Percentiles rank a stretch among this genome's conserved stretches.
Conservation (phyloP, 2,113 vertebrate species). For the Sialia sialis region DNA sequence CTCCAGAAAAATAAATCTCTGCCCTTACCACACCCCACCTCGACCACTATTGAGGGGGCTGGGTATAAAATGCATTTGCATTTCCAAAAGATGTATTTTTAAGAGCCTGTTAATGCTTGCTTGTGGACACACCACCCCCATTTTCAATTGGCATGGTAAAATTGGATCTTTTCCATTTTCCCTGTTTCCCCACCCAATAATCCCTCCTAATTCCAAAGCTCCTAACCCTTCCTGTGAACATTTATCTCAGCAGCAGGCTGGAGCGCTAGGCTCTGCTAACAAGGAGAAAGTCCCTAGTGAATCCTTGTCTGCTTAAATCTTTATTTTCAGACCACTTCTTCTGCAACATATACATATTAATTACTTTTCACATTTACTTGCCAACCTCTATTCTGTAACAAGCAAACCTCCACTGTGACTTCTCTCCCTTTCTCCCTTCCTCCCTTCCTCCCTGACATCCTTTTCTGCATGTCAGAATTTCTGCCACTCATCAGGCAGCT, state of each 20-base stretch:
- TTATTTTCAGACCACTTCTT: background rate
- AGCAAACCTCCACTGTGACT: background rate
- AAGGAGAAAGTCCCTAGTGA: background rate
- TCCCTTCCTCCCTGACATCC: background rate
- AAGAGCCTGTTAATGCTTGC: background rate
- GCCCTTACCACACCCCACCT: background rate
- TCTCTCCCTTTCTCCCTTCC: background rate
- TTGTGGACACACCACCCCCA: background rate
- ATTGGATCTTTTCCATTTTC: background rate
- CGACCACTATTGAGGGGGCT: background rate
- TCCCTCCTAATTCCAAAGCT: background rate
- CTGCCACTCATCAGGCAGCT: background rate
- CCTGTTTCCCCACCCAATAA: background rate
- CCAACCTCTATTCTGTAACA: background rate
- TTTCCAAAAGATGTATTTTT: background rate
- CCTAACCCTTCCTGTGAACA: background rate
- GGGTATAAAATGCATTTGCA: background rate
- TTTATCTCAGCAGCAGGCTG: background rate
- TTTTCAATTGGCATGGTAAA: background rate
- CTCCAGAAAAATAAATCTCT: background rate
- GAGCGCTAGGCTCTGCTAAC: background rate
- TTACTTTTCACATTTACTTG: background rate
- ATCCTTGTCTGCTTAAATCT: background rate
- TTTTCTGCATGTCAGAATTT: background rate
- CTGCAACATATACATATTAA: conserved; percentile 2